Evolutionary conservation across 2,888 invertebrate species (phyloP).

Genomic region (Macrophya alboannulata): DNA sequence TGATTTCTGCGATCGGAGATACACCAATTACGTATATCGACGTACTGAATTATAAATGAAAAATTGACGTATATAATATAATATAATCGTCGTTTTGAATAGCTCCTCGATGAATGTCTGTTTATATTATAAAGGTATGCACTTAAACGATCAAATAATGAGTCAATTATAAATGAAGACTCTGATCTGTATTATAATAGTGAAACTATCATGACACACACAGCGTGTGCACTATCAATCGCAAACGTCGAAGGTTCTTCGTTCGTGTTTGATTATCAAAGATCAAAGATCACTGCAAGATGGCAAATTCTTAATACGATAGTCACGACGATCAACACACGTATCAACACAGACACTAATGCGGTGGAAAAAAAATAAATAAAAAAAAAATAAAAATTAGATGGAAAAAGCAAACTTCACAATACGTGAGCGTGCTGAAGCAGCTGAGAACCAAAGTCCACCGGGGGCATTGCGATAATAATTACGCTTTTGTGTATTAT

Average conservation of each 20-base stretch:
- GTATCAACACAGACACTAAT: neutral
- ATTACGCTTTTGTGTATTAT: neutral
- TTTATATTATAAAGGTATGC: neutral
- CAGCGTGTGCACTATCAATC: neutral
- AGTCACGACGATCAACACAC: neutral
- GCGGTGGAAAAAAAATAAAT: neutral
- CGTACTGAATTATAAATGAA: no score
- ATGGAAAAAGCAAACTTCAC: neutral
- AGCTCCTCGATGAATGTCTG: neutral
- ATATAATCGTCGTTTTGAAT: neutral
- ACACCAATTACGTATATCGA: no score
- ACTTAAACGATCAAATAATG: neutral
- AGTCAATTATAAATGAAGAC: neutral
- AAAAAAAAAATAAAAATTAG: neutral
- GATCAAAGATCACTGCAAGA: constrained; percentile 42
- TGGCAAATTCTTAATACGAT: neutral
- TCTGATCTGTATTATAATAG: neutral
- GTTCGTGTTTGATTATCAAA: constrained; percentile 22
- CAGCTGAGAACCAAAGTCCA: constrained; percentile 25
- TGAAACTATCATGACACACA: neutral
- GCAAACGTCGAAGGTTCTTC: constrained; percentile 16
- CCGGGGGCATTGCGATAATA: neutral
- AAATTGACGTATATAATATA: neutral
- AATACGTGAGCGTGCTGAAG: neutral
- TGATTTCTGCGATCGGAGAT: neutral